Percentiles rank a stretch among this genome's conserved stretches.
Evolutionary conservation across 2,113 vertebrate species (phyloP).

Genomic region (Nothobranchius kuhntae): DNA sequence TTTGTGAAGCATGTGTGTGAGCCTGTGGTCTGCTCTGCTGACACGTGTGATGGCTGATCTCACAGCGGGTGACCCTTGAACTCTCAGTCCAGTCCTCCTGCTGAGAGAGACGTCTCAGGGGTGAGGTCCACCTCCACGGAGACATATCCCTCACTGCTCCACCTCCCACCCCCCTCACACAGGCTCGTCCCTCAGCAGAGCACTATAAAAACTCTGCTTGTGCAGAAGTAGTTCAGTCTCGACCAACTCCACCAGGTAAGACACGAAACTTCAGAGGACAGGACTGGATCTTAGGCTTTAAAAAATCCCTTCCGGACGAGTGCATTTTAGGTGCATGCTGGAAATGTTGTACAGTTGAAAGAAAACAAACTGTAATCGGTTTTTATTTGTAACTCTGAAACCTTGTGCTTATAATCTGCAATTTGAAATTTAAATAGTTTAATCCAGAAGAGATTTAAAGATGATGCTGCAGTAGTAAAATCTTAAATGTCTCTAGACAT

Average conservation of each 20-base stretch:
- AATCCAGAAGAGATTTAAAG: neutral
- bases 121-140: slow-evolving; percentile 81
- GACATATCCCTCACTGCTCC: slow-evolving; percentile 53
- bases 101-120: slow-evolving; percentile 64
- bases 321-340: too few species aligned
- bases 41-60: slow-evolving; percentile 44
- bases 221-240: slow-evolving; percentile 66
- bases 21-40: slow-evolving; percentile 6
- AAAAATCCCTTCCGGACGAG: neutral
- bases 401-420: neutral
- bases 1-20: neutral
- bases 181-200: slow-evolving; percentile 23
- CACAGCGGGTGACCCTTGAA: slow-evolving; percentile 76
- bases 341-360: too few species aligned
- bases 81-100: slow-evolving; percentile 56
- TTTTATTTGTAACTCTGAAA: neutral
- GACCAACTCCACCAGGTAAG: slow-evolving; percentile 78
- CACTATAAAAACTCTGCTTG: slow-evolving; percentile 72
- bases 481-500: neutral
- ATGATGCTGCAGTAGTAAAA: neutral
- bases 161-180: slow-evolving; percentile 32
- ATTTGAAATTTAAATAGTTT: neutral
- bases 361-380: neutral
- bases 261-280: neutral
- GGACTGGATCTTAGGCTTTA: slow-evolving; percentile 2